phyloP scores from a whole-genome alignment of 1,140 invertebrate genomes.

The Trialeurodes vaporariorum region DNA sequence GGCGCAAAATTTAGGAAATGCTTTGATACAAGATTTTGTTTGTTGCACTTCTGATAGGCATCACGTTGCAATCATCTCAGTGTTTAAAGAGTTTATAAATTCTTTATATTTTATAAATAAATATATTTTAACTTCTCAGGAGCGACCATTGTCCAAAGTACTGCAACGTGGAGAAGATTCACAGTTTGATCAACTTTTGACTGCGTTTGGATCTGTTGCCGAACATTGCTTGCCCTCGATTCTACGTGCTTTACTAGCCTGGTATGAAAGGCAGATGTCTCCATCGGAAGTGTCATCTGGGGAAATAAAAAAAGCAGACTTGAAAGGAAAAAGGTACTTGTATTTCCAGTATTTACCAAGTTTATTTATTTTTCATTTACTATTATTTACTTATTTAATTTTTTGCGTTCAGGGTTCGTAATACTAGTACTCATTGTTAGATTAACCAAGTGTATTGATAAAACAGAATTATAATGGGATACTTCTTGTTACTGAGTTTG shows the following conservation, averaged over 20 bases:
- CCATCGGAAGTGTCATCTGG: slow-evolving; percentile 44
- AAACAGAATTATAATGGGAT: too few relatives aligned
- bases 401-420: too few relatives aligned
- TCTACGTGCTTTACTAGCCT: slow-evolving; percentile 82
- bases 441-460: too few relatives aligned
- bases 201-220: slow-evolving; percentile 81
- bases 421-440: too few relatives aligned
- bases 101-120: slow-evolving; percentile 6
- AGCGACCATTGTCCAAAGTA: slow-evolving; percentile 83
- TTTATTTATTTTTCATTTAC: slow-evolving; percentile 25
- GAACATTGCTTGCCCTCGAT: slow-evolving; percentile 96
- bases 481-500: too few relatives aligned
- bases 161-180: slow-evolving; percentile 89
- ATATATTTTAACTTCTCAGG: slow-evolving; percentile 38
- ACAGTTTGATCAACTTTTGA: slow-evolving; percentile 90
- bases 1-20: too few relatives aligned
- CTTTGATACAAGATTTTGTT: neutral
- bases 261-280: slow-evolving; percentile 85
- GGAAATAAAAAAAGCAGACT: slow-evolving; percentile 43
- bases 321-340: slow-evolving; percentile 60
- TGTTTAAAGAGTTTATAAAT: too few relatives aligned
- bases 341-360: neutral
- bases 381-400: too few relatives aligned
- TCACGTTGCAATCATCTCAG: too few relatives aligned
- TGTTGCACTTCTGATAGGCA: too few relatives aligned